A percentile compares a stretch with the other conserved stretches of the same genome.
These are phyloP conservation scores for Tribolium madens DNA, from an alignment of 1,140 invertebrate species.

Conservation along the genomic window DNA sequence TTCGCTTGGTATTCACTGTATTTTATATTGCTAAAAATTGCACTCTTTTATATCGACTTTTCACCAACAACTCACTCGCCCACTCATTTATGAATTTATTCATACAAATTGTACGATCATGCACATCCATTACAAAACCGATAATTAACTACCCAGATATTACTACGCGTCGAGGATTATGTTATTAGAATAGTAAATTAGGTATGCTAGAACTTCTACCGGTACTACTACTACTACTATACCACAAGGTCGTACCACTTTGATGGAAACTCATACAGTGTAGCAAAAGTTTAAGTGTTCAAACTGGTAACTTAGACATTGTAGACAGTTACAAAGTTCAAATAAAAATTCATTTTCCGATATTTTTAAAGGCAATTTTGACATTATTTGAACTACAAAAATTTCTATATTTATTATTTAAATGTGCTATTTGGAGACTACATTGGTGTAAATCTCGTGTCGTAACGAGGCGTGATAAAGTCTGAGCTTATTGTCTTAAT, in stretches of 20 bases:
- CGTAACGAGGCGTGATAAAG: constrained; percentile 49
- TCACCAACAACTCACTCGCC: neutral
- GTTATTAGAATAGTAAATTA: neutral
- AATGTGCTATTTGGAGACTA: neutral
- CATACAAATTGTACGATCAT: neutral
- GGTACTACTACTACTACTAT: too few relatives aligned
- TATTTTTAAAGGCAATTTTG: too few relatives aligned
- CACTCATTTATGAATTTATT: constrained; percentile 20
- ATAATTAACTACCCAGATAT: neutral
- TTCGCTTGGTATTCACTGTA: constrained; percentile 50
- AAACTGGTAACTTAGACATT: too few relatives aligned
- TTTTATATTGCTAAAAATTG: constrained; percentile 51
- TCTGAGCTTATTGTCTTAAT: constrained; percentile 55
- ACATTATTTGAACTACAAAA: too few relatives aligned
- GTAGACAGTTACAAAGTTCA: too few relatives aligned
- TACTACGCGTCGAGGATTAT: neutral
- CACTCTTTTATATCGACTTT: constrained; percentile 59
- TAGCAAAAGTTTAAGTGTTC: too few relatives aligned
- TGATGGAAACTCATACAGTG: too few relatives aligned
- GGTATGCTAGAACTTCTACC: too few relatives aligned
- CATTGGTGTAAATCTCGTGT: constrained; percentile 47
- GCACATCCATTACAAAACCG: neutral
- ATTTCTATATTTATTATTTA: too few relatives aligned
- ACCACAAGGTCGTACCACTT: too few relatives aligned
- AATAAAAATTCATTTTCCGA: too few relatives aligned